Base-by-base conservation (phyloP, 2,888 invertebrate species). In the Chaetogeoica ovagalla region DNA sequence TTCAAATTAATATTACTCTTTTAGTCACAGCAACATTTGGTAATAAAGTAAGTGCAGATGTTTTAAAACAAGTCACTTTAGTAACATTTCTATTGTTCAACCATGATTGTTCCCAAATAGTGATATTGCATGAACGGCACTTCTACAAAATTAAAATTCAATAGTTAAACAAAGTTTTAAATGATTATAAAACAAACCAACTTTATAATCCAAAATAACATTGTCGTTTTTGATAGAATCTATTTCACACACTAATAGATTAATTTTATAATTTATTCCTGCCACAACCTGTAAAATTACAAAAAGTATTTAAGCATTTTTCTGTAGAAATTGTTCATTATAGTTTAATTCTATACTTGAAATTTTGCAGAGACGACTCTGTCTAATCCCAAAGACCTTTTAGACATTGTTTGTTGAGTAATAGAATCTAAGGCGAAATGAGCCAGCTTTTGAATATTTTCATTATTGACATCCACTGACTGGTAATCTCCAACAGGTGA, bases 41-140 rank as follows among this genome's bases (percentile, higher is more conserved):
- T 21, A 71, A 43, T 39, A 57, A 71, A n/a, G 11, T 0, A 55
- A 79, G 21, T 19, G 55, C 55, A 43, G 69, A 30, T 23, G 79
- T 63, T 63, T 57, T 30, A 11, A 71, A 71, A 43, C 79, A 79
- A 70, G 39, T 63, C 6, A 79, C 79, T 79, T 82, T 82, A 23
- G 83, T 83, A 4, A 84, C 73, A 73, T 83, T 83, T 48, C 65
- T 83, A n/a, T 71, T 74, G 52, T 83, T 83, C 23, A 82, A 30
- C 84, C 84, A 84, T 8, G 83, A 82, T 62, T 83, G 82, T 55
- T 83, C 83, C 82, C 83, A 82, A 21, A 84, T 82, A 5, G 82
- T 82, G 19, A 84, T 59, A 21, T 82, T 70, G 62, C 83, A 84
- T 19, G 81, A 68, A 66, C 81, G 82, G 23, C 81, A 71, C 6